Evolutionary conservation across 2,888 invertebrate genomes (phyloP), one percentile per base, ranked within the genome.

Genomic region (Horisme vitalbata): DNA sequence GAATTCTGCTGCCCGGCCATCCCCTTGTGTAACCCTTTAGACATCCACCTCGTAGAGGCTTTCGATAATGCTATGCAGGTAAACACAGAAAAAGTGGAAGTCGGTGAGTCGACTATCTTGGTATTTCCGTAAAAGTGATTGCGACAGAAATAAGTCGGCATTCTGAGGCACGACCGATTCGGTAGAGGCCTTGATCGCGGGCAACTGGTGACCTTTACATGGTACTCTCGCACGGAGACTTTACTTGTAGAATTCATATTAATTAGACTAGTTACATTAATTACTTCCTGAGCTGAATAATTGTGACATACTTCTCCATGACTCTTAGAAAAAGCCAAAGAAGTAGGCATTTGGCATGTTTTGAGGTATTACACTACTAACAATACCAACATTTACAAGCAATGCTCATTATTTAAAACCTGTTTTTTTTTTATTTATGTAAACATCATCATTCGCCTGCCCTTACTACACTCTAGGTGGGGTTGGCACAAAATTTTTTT

Each of bases 161-260:
- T 47, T 47, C 32, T 36, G 21, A 38, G 33, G 27, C 33, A 35
- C 28, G 14, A 24, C 52, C 41, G 37, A 57, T 50, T 58, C 38
- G 47, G 49, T 32, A 28, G 14, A 24, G 41, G 36, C 62, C 62
- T 60, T 62, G 59, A 32, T 45, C 21, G 45, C 57, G 59, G 48
- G 50, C 60, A 48, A 50, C 48, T 48, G 44, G 45, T 54, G 60
- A 62, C 62, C 62, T 62, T 62, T 59, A 38, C 45, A 39, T 46
- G 23, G 18, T 32, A 39, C 28, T 24, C 24, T 28, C 27, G 36
- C 6, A 24, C 10, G 9, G n/a, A 36, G 46, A 28, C 36, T 45
- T 36, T 50, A 46, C 28, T 30, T 31, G 27, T 41, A 24, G 49
- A 36, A 54, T 43, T 53, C 23, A 32, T 39, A 52, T 41, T 35